A percentile compares a stretch with the other conserved stretches of the same genome.
Conservation (phyloP, 30 jellyfish, hydroid and myxozoan genomes). For the Chrysaora quinquecirrha region DNA sequence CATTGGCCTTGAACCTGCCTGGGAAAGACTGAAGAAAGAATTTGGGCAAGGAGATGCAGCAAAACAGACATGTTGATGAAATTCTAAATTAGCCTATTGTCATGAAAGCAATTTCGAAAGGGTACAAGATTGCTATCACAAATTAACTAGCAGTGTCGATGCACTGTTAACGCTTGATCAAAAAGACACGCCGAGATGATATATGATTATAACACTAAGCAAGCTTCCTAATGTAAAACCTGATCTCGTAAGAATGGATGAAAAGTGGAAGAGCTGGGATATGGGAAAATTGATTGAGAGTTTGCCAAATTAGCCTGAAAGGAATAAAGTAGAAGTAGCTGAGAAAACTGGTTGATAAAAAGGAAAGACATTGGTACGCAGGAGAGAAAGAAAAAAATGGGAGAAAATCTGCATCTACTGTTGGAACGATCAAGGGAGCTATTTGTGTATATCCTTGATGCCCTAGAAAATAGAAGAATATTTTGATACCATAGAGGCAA, state of each 20-base stretch:
- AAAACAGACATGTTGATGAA: slow-evolving; percentile 38
- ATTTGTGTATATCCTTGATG: too few relatives aligned
- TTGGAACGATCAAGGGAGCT: too few relatives aligned
- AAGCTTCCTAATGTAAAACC: slow-evolving; percentile 63
- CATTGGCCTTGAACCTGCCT: slow-evolving; percentile 45
- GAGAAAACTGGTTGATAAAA: too few relatives aligned
- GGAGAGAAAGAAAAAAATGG: neutral
- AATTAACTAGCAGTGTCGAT: slow-evolving; percentile 14
- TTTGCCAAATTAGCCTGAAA: neutral
- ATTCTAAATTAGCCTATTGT: slow-evolving; percentile 12
- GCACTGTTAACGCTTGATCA: slow-evolving; percentile 28
- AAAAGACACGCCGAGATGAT: slow-evolving; percentile 15
- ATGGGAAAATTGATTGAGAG: neutral
- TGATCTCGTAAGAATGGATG: slow-evolving; percentile 44
- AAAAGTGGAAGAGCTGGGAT: slow-evolving; percentile 52
- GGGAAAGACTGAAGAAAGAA: too few relatives aligned
- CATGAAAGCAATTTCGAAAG: slow-evolving; percentile 1
- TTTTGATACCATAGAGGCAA: too few relatives aligned
- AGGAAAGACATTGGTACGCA: neutral
- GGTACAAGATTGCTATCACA: slow-evolving; percentile 15
- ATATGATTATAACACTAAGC: slow-evolving; percentile 36
- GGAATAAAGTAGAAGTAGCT: slow-evolving; percentile 1
- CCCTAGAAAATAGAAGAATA: too few relatives aligned
- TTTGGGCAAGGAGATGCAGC: slow-evolving; percentile 47
- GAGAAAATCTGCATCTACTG: too few relatives aligned